Conservation (phyloP, 53 echinoderm and acorn worm species). For the Patiria pectinifera region DNA sequence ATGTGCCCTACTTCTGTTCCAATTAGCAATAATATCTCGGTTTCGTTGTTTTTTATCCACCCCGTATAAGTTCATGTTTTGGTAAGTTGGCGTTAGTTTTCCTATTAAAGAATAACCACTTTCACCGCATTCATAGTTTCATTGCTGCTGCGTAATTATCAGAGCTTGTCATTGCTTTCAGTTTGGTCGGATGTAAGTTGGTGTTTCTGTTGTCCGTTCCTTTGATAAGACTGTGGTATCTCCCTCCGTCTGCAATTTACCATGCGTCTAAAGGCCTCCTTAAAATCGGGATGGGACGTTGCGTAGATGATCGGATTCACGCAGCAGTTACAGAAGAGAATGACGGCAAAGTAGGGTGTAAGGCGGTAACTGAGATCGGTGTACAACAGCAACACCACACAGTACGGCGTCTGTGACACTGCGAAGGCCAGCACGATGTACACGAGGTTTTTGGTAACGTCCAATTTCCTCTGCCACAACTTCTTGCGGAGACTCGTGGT, state of each 20-base stretch:
- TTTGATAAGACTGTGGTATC: not conserved
- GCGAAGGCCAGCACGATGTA: slow-evolving; percentile 22
- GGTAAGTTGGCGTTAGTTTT: too few relatives aligned
- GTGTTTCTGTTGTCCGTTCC: not conserved
- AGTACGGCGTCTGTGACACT: slow-evolving; percentile 20
- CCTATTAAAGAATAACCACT: too few relatives aligned
- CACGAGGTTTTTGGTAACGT: slow-evolving; percentile 26
- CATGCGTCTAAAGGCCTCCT: slow-evolving; percentile 23
- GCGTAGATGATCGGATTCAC: slow-evolving; percentile 47
- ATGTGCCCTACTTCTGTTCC: too few relatives aligned
- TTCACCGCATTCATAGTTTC: too few relatives aligned
- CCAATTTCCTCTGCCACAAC: slow-evolving; percentile 4
- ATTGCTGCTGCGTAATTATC: not conserved
- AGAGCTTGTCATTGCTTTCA: not conserved
- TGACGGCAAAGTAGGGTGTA: not conserved
- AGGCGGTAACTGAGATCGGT: not conserved
- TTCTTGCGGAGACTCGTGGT: not conserved
- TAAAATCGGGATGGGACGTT: slow-evolving; percentile 46
- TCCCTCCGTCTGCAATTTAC: slow-evolving; percentile 28
- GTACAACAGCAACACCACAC: not conserved
- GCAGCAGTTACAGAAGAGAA: slow-evolving; percentile 24
- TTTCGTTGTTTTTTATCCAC: too few relatives aligned
- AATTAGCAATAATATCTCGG: too few relatives aligned
- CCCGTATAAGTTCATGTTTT: too few relatives aligned
- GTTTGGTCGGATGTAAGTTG: not conserved